Evolutionary conservation across 1,140 invertebrate species (phyloP).

Genomic region (Venustaconcha ellipsiformis): DNA sequence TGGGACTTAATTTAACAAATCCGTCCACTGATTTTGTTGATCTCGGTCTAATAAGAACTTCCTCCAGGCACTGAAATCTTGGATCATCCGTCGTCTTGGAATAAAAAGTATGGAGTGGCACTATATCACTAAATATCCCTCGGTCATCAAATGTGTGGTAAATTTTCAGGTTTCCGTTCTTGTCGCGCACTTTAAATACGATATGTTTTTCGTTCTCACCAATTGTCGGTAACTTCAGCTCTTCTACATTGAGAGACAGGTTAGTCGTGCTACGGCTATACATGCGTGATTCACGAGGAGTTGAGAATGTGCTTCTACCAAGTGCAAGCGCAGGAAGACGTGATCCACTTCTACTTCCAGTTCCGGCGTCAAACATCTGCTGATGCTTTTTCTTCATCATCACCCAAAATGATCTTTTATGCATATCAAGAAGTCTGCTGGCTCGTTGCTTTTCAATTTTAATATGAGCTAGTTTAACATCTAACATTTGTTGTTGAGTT

Average conservation of each 20-base stretch:
- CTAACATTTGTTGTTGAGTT: conserved; percentile 59
- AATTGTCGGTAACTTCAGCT: conserved; percentile 36
- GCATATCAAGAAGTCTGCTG: conserved; percentile 45
- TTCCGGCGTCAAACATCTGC: conserved; percentile 18
- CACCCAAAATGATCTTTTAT: conserved; percentile 48
- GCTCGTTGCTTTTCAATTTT: conserved; percentile 46
- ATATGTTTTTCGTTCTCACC: conserved; percentile 38
- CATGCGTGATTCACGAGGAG: not conserved
- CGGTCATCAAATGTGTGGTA: conserved; percentile 48
- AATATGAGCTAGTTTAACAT: conserved; percentile 53
- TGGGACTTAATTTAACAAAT: too few species aligned
- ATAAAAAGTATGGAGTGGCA: conserved; percentile 41
- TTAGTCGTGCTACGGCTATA: not conserved
- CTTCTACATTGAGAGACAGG: conserved; percentile 15
- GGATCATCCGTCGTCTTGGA: conserved; percentile 43
- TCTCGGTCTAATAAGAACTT: conserved; percentile 2
- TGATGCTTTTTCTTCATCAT: conserved; percentile 46
- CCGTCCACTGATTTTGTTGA: too few species aligned
- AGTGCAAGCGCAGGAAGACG: not conserved
- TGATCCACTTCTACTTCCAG: conserved; percentile 21
- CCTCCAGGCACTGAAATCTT: conserved; percentile 39
- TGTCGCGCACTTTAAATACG: conserved; percentile 45
- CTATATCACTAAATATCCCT: conserved; percentile 37
- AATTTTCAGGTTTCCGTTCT: conserved; percentile 46
- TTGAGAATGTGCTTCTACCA: conserved; percentile 4